Base-by-base conservation (phyloP, 2,888 invertebrate genomes). In the Biston stratarius region DNA sequence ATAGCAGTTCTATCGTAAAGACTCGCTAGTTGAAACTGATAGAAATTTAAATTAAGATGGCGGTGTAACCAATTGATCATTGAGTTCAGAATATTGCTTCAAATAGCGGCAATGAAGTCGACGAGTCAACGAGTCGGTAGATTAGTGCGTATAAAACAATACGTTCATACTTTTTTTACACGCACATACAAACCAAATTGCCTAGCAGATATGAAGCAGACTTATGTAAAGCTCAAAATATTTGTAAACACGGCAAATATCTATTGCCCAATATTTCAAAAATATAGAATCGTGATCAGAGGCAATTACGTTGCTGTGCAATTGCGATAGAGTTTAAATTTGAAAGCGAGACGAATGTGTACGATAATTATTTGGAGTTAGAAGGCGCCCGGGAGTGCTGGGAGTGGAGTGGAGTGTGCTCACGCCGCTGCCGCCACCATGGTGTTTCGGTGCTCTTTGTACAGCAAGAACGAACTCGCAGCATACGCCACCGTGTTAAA, bases 401-500 rank as follows among this genome's bases (percentile, higher is more conserved):
- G 42, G 60, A 62, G 73, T 69, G 70, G 64, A 61, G 65, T 38
- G 52, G 42, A 62, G 42, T 10, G 14, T 49, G 33, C 72, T 82
- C 83, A 83, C 83, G 83, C 82, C 24, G 77, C 76, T 40, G 76
- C 74, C 42, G 77, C 75, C 42, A 76, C 70, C 58, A 69, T 67
- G 38, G 87, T 72, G 74, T 92, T 95, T 84, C 96, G 96, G 92
- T 96, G 96, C 81, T 97, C 97, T 79, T 96, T 85, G 90, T 95
- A 96, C 74, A 98, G 92, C 81, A 97, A 95, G 89, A 96, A 97
- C 36, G 97, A 91, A 74, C 97, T 97, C 69, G 95, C 96, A 44
- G 95, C 97, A 81, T 98, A 98, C 34, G 96, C 97, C 61, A 96
- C 78, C 53, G 96, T 96, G 89, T 98, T 98, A 89, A 98, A 95